Percentiles rank a stretch among this genome's conserved stretches.
phyloP scores from a whole-genome alignment of 2,113 vertebrate genomes.

The Hyperopisus bebe region DNA sequence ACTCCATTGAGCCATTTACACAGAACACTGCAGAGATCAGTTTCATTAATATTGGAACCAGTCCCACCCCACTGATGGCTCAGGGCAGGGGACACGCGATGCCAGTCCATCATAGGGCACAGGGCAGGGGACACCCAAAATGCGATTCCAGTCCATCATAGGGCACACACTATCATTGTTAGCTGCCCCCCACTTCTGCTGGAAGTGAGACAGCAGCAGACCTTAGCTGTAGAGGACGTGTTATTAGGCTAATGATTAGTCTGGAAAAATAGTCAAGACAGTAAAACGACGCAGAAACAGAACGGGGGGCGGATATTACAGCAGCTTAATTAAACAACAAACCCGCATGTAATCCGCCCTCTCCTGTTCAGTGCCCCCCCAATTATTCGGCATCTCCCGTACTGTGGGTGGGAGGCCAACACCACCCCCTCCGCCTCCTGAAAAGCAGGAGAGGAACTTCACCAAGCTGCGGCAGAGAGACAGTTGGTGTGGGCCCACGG shows the following conservation, averaged over 20 bases:
- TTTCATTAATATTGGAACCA: not conserved
- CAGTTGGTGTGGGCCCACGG: not conserved
- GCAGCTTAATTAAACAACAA: not conserved
- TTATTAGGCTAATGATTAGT: not conserved
- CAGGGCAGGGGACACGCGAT: not conserved
- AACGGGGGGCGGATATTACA: not conserved
- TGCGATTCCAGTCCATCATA: not conserved
- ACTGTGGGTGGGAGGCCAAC: no score
- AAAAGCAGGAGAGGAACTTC: not conserved
- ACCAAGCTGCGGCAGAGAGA: not conserved
- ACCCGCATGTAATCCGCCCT: not conserved
- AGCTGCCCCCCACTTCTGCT: not conserved
- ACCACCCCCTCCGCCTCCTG: no score
- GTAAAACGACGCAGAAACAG: not conserved
- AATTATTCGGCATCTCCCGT: no score
- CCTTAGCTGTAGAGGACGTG: not conserved
- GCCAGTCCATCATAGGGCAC: not conserved
- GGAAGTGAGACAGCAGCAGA: not conserved
- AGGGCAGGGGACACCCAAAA: not conserved
- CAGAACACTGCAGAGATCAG: not conserved
- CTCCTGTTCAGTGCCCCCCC: no score
- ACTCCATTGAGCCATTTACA: not conserved
- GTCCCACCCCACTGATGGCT: not conserved
- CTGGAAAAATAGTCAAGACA: not conserved
- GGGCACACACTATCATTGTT: not conserved